Base-by-base conservation (phyloP, 2,797 vertebrate genomes). In the Lates japonicus region DNA sequence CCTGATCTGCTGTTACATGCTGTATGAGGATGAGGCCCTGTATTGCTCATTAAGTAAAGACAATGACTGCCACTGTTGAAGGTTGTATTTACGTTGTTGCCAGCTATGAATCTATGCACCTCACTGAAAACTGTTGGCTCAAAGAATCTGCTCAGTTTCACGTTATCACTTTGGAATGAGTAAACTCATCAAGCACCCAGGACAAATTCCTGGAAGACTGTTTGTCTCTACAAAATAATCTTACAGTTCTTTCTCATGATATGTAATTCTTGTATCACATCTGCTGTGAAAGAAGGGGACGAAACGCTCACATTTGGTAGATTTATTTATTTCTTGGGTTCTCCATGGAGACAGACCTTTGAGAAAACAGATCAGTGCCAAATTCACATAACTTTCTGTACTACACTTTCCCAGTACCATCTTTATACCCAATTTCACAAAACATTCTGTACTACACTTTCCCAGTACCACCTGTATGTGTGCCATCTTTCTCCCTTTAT, bases 251-350 rank as follows among this genome's bases (percentile, higher is more conserved):
- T 57, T 17, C 42, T 63, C 20, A 51, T 61, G 13, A 41, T 8
- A 57, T n/a, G 1, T 0, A 1, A n/a, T 63, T 59, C 14, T 12
- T 75, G 3, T 11, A 60, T 6, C 3, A 20, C 0, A 6, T 35
- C 2, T 29, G 0, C 25, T 49, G 39, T 52, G 4, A 78, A 51
- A 70, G 1, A 11, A 12, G 68, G 71, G 59, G 1, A 58, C 44
- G 2, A 75, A 52, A 7, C 7, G 13, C 7, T 42, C 42, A 57
- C 29, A 54, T 76, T 82, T 61, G 63, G 39, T 3, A 52, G 7
- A 55, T 41, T 57, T 22, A 5, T 83, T 89, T 82, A 83, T 79
- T 87, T 83, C 17, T 68, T 8, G 17, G 39, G 20, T 73, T 86
- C 37, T 52, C 8, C 70, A 66, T 51, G 31, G 69, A 62, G 59